These are phyloP conservation scores for Galagoides demidoff DNA, from an alignment of 2,797 vertebrate species.

Conservation along the genomic window DNA sequence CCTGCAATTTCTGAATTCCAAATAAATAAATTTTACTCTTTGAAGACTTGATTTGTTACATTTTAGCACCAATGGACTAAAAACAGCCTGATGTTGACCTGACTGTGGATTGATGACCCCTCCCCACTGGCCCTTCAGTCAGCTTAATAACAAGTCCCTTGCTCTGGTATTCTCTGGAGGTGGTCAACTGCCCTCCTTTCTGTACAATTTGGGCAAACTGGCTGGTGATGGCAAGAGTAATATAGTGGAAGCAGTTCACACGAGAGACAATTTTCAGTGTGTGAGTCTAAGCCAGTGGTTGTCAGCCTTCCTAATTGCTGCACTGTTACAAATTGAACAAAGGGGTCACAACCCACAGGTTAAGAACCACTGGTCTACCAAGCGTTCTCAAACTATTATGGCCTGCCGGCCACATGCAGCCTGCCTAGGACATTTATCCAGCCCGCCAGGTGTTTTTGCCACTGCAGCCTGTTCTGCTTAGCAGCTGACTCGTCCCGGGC, in stretches of 20 bases:
- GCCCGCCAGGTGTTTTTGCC: no score
- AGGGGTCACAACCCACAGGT: no score
- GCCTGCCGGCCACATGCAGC: no score
- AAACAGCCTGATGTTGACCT: slow-evolving; percentile 2
- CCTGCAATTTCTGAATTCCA: slow-evolving; percentile 56
- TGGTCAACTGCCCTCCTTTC: slow-evolving; percentile 90
- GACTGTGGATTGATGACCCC: neutral
- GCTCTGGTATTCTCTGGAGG: neutral
- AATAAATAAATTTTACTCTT: slow-evolving; percentile 62
- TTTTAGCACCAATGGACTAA: slow-evolving; percentile 47
- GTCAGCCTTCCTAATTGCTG: no score
- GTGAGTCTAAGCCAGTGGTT: slow-evolving; percentile 88
- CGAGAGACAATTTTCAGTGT: slow-evolving; percentile 92
- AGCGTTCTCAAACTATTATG: no score
- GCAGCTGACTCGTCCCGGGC: no score
- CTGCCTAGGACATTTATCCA: no score
- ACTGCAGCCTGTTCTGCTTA: no score
- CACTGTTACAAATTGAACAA: no score
- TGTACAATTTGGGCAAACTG: slow-evolving; percentile 94
- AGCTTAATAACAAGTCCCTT: slow-evolving; percentile 13
- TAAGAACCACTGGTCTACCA: no score
- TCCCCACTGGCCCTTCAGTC: neutral
- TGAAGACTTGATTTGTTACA: slow-evolving; percentile 47
- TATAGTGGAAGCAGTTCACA: slow-evolving; percentile 93
- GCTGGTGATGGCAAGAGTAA: slow-evolving; percentile 91